Base-by-base conservation (phyloP, 2,797 vertebrate species). In the Pantherophis alleghaniensis region DNA sequence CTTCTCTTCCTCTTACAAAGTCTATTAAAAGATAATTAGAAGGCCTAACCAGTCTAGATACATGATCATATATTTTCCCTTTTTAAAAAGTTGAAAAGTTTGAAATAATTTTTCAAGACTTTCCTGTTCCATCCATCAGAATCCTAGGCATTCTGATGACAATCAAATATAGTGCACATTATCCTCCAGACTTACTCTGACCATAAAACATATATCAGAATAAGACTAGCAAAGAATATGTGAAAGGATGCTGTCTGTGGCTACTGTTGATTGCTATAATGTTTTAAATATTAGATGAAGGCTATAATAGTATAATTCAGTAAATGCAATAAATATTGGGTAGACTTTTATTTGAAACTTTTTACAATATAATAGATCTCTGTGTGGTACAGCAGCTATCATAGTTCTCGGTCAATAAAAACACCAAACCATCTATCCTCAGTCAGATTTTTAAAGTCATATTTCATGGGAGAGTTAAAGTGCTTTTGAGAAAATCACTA, bases 1-100 rank as follows among this genome's bases (percentile, higher is more conserved):
- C 88, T 86, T 55, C 24, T 87, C 94, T 95, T 95, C 89, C 18
- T 94, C 83, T 91, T 90, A 92, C 79, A 92, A 94, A 66, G 87
- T 88, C 53, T 61, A 28, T 47, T 88, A 94, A 92, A 83, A 91
- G 92, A 93, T 47, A 66, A 86, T 93, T 94, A 3, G 24, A 88
- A 60, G 13, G 14, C 57, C 53, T 91, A 87, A 91, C 28, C 24
- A 63, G 24, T 37, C 20, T 32, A 86, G 53, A 90, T 26, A n/a
- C 12, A n/a, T 69, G 61, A 55, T 56, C 13, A 83, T 16, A 83
- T 86, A 51, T 22, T 86, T 59, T 18, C 26, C 16, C 47, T 22
- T 53, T 79, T 28, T 83, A 24, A 83, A 83, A 83, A 83, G 20
- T 24, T 87, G 83, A 91, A 86, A 87, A 26, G n/a, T 87, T 66